These are phyloP conservation scores for Meloe dianella DNA, from an alignment of 2,888 invertebrate genomes.

Conservation along the genomic window DNA sequence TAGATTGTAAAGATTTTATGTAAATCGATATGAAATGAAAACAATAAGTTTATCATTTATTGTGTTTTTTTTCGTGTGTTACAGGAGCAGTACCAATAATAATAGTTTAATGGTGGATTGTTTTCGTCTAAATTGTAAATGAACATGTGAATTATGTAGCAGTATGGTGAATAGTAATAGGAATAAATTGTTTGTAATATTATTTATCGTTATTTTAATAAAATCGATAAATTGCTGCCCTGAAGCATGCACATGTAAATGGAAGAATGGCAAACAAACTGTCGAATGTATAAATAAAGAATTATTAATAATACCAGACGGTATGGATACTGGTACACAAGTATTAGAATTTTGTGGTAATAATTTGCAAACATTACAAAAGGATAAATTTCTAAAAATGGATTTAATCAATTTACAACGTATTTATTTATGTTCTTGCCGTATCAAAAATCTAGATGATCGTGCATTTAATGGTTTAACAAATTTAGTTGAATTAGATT, in stretches of 20 bases:
- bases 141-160: conserved; percentile 26
- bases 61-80: conserved; percentile 17
- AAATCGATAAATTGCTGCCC: conserved; percentile 66
- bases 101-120: conserved; percentile 20
- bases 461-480: conserved; percentile 83
- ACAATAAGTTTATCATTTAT: background rate
- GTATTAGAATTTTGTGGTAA: conserved; percentile 87
- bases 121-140: conserved; percentile 13
- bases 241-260: conserved; percentile 82
- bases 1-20: no score
- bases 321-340: conserved; percentile 84
- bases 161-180: conserved; percentile 14
- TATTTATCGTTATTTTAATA: conserved; percentile 22
- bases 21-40: no score
- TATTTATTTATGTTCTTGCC: conserved; percentile 81
- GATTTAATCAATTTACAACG: conserved; percentile 86
- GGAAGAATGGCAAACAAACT: conserved; percentile 91
- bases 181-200: conserved; percentile 19
- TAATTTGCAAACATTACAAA: conserved; percentile 77
- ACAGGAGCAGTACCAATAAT: conserved; percentile 14
- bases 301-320: conserved; percentile 77
- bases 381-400: conserved; percentile 79
- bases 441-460: conserved; percentile 77
- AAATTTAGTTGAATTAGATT: conserved; percentile 87
- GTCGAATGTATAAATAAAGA: conserved; percentile 85